Conservation (phyloP, 2,888 invertebrate species). For the Philopedon plagiatum region DNA sequence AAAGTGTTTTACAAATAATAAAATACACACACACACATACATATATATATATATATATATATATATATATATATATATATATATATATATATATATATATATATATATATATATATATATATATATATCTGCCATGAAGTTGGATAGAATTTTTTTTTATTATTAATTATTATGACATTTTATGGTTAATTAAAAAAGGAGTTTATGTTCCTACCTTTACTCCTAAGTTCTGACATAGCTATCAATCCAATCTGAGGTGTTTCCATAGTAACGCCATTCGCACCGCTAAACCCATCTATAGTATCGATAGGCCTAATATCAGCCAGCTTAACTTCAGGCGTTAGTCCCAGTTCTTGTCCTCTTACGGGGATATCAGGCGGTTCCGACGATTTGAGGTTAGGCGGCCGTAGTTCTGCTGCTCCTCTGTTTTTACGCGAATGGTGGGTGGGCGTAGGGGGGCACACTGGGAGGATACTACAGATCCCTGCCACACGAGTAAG, state of each 20-base stretch:
- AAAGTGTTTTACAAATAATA: background rate
- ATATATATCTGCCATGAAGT: too few species aligned
- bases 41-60: too few species aligned
- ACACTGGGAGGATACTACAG: constrained; percentile 72
- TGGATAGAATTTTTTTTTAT: too few species aligned
- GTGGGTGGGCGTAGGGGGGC: constrained; percentile 91
- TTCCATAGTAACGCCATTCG: constrained; percentile 52
- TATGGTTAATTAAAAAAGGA: background rate
- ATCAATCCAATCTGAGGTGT: constrained; percentile 69
- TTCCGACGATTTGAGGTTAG: constrained; percentile 70
- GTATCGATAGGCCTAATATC: constrained; percentile 66
- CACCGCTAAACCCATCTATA: constrained; percentile 55
- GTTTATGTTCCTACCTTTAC: constrained; percentile 65
- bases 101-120: too few species aligned
- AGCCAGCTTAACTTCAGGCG: constrained; percentile 66
- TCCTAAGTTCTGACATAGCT: constrained; percentile 73
- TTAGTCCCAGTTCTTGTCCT: constrained; percentile 65
- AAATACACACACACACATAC: background rate
- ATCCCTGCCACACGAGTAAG: constrained; percentile 72
- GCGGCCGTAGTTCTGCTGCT: constrained; percentile 64
- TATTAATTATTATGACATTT: too few species aligned
- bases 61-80: too few species aligned
- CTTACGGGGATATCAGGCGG: constrained; percentile 50
- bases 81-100: too few species aligned
- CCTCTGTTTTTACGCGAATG: constrained; percentile 80